These are phyloP conservation scores for Thereva nobilitata DNA, from an alignment of 2,888 invertebrate species.

Conservation along the genomic window DNA sequence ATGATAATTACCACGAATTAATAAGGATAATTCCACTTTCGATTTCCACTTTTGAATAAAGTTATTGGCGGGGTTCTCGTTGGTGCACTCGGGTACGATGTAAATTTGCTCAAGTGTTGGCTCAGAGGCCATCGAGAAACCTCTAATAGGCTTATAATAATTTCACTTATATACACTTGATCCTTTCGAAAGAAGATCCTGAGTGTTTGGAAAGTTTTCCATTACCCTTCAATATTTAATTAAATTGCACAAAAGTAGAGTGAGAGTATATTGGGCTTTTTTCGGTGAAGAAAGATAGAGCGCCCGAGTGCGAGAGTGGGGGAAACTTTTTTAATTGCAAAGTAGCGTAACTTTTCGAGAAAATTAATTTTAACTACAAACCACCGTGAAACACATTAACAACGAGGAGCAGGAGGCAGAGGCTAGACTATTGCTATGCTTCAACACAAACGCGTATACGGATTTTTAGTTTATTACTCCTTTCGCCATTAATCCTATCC, in stretches of 20 bases:
- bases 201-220: constrained; percentile 42
- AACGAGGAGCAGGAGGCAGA: neutral
- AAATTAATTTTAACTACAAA: constrained; percentile 46
- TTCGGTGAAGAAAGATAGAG: too few species aligned
- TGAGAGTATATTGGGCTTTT: too few species aligned
- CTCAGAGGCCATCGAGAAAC: neutral
- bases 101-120: neutral
- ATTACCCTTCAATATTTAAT: constrained; percentile 47
- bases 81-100: neutral
- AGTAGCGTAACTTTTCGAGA: constrained; percentile 45
- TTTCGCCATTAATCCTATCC: constrained; percentile 34
- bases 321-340: constrained; percentile 45
- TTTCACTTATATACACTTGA: neutral
- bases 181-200: neutral
- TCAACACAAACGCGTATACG: constrained; percentile 41
- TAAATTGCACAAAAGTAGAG: constrained; percentile 42
- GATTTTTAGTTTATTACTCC: constrained; percentile 29
- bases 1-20: too few species aligned
- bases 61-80: too few species aligned
- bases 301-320: constrained; percentile 42
- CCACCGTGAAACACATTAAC: constrained; percentile 45
- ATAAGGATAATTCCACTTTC: too few species aligned
- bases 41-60: too few species aligned
- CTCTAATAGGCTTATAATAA: constrained; percentile 26
- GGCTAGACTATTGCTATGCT: neutral